Evolutionary conservation across 2,797 vertebrate genomes (phyloP).

Genomic region (Phaenicophaeus curvirostris): DNA sequence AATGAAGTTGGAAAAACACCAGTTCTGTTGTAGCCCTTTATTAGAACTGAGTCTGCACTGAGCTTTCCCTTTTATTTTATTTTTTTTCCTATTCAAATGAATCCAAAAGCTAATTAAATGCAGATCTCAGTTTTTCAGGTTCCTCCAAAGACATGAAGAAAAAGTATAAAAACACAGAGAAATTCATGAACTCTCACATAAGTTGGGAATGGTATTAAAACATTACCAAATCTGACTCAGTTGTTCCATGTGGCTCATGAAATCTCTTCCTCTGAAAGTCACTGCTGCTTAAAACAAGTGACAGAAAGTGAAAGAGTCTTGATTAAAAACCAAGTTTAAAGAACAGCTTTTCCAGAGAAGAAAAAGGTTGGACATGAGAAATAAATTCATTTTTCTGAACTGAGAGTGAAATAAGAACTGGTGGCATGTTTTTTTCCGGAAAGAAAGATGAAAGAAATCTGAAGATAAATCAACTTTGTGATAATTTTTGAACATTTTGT

Average conservation of each 20-base stretch:
- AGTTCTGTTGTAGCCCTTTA: not conserved
- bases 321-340: not conserved
- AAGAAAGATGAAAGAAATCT: not conserved
- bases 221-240: not conserved
- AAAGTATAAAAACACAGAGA: not conserved
- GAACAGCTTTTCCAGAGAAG: not conserved
- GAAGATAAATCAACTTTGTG: not conserved
- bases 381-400: not conserved
- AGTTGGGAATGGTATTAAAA: not conserved
- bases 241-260: not conserved
- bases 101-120: not conserved
- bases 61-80: not conserved
- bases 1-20: not conserved
- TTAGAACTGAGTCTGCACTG: not conserved
- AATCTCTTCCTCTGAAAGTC: not conserved
- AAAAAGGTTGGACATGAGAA: not conserved
- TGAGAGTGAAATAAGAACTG: not conserved
- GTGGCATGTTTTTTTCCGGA: not conserved
- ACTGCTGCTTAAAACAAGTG: not conserved
- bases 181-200: not conserved
- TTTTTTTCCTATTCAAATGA: not conserved
- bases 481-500: not conserved
- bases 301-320: not conserved
- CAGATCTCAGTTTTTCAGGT: not conserved
- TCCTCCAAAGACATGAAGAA: not conserved